Base-by-base conservation (phyloP, 2,113 vertebrate species). In the Nymphicus hollandicus region DNA sequence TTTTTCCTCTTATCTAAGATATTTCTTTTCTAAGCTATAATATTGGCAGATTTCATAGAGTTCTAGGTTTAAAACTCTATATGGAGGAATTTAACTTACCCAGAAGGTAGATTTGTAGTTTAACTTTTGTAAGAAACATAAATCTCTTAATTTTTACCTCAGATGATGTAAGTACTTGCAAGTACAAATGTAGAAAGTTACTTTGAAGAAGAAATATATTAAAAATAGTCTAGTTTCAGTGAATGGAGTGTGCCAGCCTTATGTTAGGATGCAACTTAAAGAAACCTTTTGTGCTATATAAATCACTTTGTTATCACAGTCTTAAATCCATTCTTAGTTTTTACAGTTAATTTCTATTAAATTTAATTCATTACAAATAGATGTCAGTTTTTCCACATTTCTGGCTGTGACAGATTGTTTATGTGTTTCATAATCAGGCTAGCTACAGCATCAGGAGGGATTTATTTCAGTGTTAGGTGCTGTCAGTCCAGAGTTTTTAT, bases 371-470 rank as follows among this genome's bases (percentile, higher is more conserved):
- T 83, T 49, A 53, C 22, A 81, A 90, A 86, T 76, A 5, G 1
- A 60, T 73, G 71, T 4, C 28, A 63, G 3, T 24, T 83, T 71
- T 86, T 14, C 31, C 23, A 76, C 16, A 12, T 68, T 71, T 60
- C 46, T 86, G 58, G 16, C 37, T 77, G 46, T 58, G 56, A 37
- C 13, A 73, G 14, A 37, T 53, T 44, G 33, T 33, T 65, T 78
- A 11, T 39, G 11, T 86, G 17, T 82, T 69, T 88, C 20, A 44
- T 29, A 63, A 47, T 73, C 8, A 25, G 28, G 22, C 15, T 66
- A 23, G 22, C 15, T 70, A 23, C 1, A 0, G 15, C 74, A 91
- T 88, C 71, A 55, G 8, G 0, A 0, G 27, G 11, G 19, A 41
- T 81, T 82, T 77, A 65, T 83, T 93, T 58, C 46, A 81, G 7